A percentile compares a stretch with the other conserved stretches of the same genome.
These are phyloP conservation scores for Nannoperca australis DNA, from an alignment of 2,797 vertebrate species.

Conservation along the genomic window DNA sequence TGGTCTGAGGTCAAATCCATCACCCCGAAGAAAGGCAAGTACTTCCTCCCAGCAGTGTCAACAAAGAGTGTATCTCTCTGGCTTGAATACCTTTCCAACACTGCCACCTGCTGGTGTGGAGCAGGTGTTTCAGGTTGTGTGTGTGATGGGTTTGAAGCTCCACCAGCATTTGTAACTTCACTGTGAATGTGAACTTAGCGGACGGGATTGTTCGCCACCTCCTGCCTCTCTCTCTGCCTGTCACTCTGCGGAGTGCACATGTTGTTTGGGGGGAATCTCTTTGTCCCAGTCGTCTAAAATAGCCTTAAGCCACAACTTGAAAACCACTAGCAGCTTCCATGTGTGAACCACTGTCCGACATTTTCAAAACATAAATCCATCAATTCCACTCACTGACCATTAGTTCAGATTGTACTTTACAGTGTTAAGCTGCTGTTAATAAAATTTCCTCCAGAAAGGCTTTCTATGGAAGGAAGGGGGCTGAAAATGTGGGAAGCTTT, in stretches of 20 bases:
- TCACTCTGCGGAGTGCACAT: background rate
- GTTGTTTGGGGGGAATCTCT: background rate
- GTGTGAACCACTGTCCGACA: background rate
- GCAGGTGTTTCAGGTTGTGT: background rate
- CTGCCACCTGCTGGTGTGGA: constrained; percentile 52
- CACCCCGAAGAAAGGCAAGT: constrained; percentile 89
- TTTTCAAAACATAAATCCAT: background rate
- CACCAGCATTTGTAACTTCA: background rate
- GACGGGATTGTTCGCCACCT: background rate
- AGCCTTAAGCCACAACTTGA: background rate
- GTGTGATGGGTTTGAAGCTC: background rate
- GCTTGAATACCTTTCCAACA: background rate
- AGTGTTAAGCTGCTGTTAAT: background rate
- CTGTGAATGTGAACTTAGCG: background rate
- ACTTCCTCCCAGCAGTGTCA: fast-evolving
- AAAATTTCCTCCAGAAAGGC: background rate
- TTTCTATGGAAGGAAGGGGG: no score
- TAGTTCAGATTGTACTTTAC: background rate
- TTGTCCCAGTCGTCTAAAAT: background rate
- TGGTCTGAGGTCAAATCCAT: constrained; percentile 95
- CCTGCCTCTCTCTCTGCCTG: background rate
- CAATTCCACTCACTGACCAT: background rate
- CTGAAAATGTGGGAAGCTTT: background rate
- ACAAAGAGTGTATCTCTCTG: background rate
- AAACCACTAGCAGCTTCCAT: background rate